phyloP scores from a whole-genome alignment of 2,888 invertebrate species.

The Epistrophella euchroma region DNA sequence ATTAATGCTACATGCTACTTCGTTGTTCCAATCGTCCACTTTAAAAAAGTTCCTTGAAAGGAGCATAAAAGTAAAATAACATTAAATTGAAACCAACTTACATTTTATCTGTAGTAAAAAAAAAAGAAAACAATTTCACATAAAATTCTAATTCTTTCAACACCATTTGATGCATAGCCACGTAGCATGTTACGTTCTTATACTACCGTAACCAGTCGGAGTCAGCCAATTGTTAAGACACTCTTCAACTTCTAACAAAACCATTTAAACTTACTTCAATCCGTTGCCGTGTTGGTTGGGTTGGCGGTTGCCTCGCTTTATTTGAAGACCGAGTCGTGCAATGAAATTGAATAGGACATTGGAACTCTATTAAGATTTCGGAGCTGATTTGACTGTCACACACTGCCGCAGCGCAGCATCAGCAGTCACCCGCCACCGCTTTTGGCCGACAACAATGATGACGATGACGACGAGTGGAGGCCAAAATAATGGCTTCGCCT shows the following conservation, averaged over 20 bases:
- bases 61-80: slow-evolving; percentile 5
- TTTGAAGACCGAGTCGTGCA: slow-evolving; percentile 69
- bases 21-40: too few relatives aligned
- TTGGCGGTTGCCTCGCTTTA: slow-evolving; percentile 24
- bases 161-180: slow-evolving; percentile 56
- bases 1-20: too few relatives aligned
- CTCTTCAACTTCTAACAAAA: slow-evolving; percentile 37
- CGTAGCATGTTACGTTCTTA: slow-evolving; percentile 32
- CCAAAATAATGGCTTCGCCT: slow-evolving; percentile 58
- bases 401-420: slow-evolving; percentile 34
- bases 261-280: slow-evolving; percentile 18
- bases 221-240: slow-evolving; percentile 26
- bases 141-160: slow-evolving; percentile 62
- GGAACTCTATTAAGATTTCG: slow-evolving; percentile 76
- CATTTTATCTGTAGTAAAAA: not conserved
- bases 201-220: not conserved
- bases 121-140: slow-evolving; percentile 32
- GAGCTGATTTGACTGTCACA: slow-evolving; percentile 74
- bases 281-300: not conserved
- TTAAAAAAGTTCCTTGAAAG: too few relatives aligned
- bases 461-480: slow-evolving; percentile 24
- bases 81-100: slow-evolving; percentile 4
- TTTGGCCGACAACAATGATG: slow-evolving; percentile 17
- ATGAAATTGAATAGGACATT: slow-evolving; percentile 76
- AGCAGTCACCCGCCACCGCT: not conserved